Evolutionary conservation across 2,888 invertebrate species (phyloP), one percentile per base, ranked within the genome.

Genomic region (Pammene aurita): DNA sequence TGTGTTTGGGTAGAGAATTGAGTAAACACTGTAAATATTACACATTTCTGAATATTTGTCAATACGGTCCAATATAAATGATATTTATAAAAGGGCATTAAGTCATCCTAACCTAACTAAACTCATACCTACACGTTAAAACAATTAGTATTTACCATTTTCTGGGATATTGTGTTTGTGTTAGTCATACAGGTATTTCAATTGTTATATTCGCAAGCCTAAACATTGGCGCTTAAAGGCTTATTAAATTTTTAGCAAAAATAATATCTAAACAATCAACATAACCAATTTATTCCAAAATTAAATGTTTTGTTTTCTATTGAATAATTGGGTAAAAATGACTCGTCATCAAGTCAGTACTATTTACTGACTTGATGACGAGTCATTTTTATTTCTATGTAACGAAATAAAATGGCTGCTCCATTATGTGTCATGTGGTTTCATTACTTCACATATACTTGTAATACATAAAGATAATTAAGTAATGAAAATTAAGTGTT

Each of bases 1-100:
- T 48, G 71, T 73, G 74, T 74, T 68, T 74, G 72, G 71, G 72
- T 64, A 72, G 73, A 77, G 73, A 74, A 74, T 72, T 76, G 48
- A 2, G 26, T 26, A 26, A 26, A 26, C 26, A 26, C 26, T 56
- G 38, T 69, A 35, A 57, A 52, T 54, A 61, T 34, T 41, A 60
- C 54, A n/a, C 34, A 34, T 58, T 58, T 58, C 14, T 11, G 13
- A 58, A 14, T 58, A n/a, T 44, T 46, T 50, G 54, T 46, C 26
- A 68, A 54, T 50, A 60, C 65, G 58, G 44, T 50, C 7, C 42
- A 62, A 35, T 54, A 65, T 66, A 57, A 64, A 26, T 64, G 56
- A 66, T 55, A 35, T 26, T 44, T 42, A 52, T 55, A 55, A 72
- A 72, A 74, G 72, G 67, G 14, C 14, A 35, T 44, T 14, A 11